These are phyloP conservation scores for Philhelius pedissequus DNA, from an alignment of 2,888 invertebrate genomes.

Conservation along the genomic window DNA sequence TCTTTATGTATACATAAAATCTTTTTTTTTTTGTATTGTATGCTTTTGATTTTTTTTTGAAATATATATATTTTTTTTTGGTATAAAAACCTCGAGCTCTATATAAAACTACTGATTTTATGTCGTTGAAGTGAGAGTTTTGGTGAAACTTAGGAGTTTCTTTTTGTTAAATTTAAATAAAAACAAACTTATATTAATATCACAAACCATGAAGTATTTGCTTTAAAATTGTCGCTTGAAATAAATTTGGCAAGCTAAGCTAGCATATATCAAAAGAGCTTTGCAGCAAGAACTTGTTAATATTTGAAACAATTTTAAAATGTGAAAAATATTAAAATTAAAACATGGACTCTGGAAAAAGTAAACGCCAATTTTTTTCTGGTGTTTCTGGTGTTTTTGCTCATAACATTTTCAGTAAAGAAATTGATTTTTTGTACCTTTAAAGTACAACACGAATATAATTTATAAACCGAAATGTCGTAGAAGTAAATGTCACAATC, in stretches of 20 bases:
- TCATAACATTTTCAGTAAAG: too few relatives aligned
- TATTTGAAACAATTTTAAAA: too few relatives aligned
- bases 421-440: too few relatives aligned
- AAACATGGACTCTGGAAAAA: too few relatives aligned
- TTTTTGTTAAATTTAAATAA: constrained; percentile 66
- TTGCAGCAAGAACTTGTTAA: too few relatives aligned
- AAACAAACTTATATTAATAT: constrained; percentile 12
- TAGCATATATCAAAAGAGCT: too few relatives aligned
- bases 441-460: too few relatives aligned
- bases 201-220: background rate
- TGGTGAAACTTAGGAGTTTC: constrained; percentile 71
- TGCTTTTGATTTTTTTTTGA: constrained; percentile 23
- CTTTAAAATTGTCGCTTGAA: background rate
- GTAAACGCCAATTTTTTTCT: too few relatives aligned
- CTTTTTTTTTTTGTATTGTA: constrained; percentile 26
- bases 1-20: constrained; percentile 59
- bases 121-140: constrained; percentile 57
- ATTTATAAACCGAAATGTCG: too few relatives aligned
- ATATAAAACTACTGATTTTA: constrained; percentile 68
- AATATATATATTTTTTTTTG: constrained; percentile 59
- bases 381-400: too few relatives aligned
- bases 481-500: too few relatives aligned
- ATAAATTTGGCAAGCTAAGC: background rate
- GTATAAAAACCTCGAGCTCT: constrained; percentile 61
- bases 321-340: too few relatives aligned